Evolutionary conservation across 1,140 invertebrate genomes (phyloP), one percentile per base, ranked within the genome.

Genomic region (Tigriopus japonicus): DNA sequence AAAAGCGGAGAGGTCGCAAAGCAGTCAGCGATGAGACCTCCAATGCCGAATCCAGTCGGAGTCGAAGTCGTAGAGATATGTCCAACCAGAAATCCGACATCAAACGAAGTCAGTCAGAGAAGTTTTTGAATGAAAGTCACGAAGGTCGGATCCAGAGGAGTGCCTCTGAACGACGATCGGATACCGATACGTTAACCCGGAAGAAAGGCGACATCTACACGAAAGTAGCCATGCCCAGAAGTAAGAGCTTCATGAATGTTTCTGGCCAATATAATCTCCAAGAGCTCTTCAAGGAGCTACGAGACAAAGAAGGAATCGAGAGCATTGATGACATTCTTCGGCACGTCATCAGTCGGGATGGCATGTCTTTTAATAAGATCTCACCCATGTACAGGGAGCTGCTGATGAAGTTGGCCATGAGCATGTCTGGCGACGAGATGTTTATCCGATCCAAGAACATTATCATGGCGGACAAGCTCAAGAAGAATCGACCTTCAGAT

Each of bases 331-430:
- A 90, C 67, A 87, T 91, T 58, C 75, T 91, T 13, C 82, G 82
- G 65, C 82, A 83, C 64, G 88, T 91, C 65, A 86, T 90, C 62
- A 85, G 88, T 72, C 80, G 84, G 0, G 84, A 88, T 68, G 86
- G 87, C 54, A 90, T 91, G 86, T 87, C 85, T 21, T 91, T 88
- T 71, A 90, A 89, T 72, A 86, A 89, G 65, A 72, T 90, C 53
- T 88, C 88, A 70, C 87, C 87, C 5, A 83, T 88, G 42, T 89
- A 91, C 69, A 87, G 88, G 71, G 86, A 90, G 72, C 86, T 90
- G 67, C 71, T 90, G 21, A 69, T 90, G 51, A 88, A 89, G 73
- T 73, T 90, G 56, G 85, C 86, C 0, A 79, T 88, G 0, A 89
- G 86, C 0, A 71, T 91, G 19, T 89, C 86, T 17, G 87, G 89